Evolutionary conservation across 2,113 vertebrate genomes (phyloP).

Genomic region (Catagonus wagneri): DNA sequence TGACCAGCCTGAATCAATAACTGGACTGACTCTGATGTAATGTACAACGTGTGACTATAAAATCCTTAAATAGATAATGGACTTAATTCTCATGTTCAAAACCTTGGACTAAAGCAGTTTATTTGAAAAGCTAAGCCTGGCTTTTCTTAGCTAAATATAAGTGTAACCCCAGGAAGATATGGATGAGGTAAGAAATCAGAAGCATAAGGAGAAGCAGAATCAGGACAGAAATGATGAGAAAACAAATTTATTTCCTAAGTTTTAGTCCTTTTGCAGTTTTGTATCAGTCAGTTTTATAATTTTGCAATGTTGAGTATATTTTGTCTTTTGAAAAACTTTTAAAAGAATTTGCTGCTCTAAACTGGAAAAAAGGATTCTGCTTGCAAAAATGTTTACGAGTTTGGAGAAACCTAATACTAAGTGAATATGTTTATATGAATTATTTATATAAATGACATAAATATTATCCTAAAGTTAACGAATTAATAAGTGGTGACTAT

Average conservation of each 20-base stretch:
- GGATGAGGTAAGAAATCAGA: not conserved
- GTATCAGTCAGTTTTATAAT: slow-evolving; percentile 14
- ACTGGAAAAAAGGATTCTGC: not conserved
- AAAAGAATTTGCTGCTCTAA: not conserved
- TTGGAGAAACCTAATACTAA: not conserved
- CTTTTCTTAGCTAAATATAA: slow-evolving; percentile 10
- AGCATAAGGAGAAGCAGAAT: not conserved
- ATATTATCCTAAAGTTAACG: not conserved
- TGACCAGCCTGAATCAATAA: not conserved
- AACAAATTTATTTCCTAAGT: not conserved
- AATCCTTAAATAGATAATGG: not conserved
- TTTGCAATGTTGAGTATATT: not conserved
- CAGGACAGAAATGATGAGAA: not conserved
- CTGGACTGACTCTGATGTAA: not conserved
- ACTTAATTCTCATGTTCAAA: not conserved
- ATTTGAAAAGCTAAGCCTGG: not conserved
- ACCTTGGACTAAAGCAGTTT: not conserved
- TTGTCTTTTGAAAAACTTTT: slow-evolving; percentile 22
- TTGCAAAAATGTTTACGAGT: not conserved
- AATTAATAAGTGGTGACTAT: not conserved
- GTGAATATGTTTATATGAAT: not conserved
- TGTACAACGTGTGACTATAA: not conserved
- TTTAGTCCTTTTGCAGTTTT: not conserved
- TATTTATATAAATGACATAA: not conserved
- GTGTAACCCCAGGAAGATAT: not conserved